Evolutionary conservation across 2,888 invertebrate genomes (phyloP), one percentile per base, ranked within the genome.

Genomic region (Xestia ashworthii): DNA sequence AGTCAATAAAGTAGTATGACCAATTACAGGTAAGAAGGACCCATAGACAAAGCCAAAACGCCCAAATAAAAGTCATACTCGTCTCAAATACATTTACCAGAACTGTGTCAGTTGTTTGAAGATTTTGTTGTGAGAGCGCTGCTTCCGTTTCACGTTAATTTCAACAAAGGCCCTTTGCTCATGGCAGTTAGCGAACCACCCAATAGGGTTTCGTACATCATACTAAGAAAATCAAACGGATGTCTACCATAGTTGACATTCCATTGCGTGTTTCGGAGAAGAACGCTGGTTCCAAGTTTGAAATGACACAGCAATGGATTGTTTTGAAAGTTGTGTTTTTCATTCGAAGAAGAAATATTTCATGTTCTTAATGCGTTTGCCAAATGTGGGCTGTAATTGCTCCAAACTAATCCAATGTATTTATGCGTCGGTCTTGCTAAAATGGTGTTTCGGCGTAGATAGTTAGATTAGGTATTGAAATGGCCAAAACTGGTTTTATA

Each of bases 241-340:
- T 76, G 55, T 85, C 53, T 70, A 14, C 11, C 12, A 72, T 62
- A 70, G 70, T 74, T 82, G 68, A 85, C 83, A 87, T 87, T 81
- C 78, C 78, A 76, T 69, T 68, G 69, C 65, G 53, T 58, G 46
- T 74, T 84, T 79, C 81, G 50, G 58, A 79, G 83, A 83, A 84
- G 68, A 48, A 67, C 65, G 38, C n/a, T 32, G 65, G 55, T 76
- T 80, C 71, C 74, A 76, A 50, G 65, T 64, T 72, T 62, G 69
- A 70, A 77, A 60, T 41, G 60, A 58, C 9, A 80, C 71, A 50
- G 66, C 73, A 62, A 38, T 76, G 82, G 38, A 82, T 75, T 82
- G 86, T 85, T 78, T 78, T 77, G 50, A 41, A 0, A 65, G 38
- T 50, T 44, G 48, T 82, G 83, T 86, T 85, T 78, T 64, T 76